Percentiles rank a stretch among this genome's conserved stretches.
Conservation (phyloP, 2,113 vertebrate genomes). For the Gymnobelideus leadbeateri region DNA sequence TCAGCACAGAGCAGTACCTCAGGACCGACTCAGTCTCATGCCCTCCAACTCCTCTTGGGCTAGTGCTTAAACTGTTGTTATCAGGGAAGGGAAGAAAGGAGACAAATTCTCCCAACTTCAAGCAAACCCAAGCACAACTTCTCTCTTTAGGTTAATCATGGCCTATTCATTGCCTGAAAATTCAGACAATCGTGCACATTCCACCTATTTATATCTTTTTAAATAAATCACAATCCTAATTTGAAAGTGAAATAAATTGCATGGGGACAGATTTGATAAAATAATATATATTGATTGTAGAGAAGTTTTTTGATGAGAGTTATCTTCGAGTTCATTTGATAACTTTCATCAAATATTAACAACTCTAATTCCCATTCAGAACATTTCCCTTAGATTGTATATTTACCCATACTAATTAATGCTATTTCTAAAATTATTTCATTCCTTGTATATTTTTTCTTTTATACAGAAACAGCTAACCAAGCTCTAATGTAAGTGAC, state of each 20-base stretch:
- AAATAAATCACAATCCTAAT: neutral
- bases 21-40: neutral
- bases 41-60: neutral
- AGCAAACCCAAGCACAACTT: neutral
- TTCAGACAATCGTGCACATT: neutral
- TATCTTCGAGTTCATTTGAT: too few species aligned
- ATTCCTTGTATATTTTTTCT: neutral
- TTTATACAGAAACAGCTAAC: neutral
- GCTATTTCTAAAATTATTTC: neutral
- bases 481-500: neutral
- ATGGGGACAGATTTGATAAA: neutral
- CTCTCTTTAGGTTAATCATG: neutral
- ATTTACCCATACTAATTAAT: too few species aligned
- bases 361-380: neutral
- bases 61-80: neutral
- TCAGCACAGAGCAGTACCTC: neutral
- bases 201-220: neutral
- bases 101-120: neutral
- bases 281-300: neutral
- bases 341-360: fast-evolving
- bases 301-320: neutral
- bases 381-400: neutral
- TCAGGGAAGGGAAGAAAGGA: neutral
- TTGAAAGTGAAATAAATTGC: neutral
- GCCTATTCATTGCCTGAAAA: neutral